Base-by-base conservation (phyloP, 2,888 invertebrate species). In the Lochmaea capreae region DNA sequence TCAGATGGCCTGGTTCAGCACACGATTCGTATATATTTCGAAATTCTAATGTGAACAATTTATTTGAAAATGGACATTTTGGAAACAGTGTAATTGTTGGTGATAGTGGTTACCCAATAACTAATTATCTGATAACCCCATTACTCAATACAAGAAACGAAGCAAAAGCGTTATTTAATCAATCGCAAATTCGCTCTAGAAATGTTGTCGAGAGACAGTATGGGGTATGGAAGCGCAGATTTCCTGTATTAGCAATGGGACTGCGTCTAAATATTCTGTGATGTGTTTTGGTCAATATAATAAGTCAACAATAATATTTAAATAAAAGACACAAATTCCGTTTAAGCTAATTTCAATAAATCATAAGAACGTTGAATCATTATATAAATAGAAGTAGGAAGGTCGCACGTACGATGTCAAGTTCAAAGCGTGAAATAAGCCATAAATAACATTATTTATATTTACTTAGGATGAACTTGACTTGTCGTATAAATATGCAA, bases 181-280 rank as follows among this genome's bases (percentile, higher is more conserved):
- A 43, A 46, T 43, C 63, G 9, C 33, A 33, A 11, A 63, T 63
- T 63, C 39, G 63, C 6, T 18, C 46, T n/a, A n/a, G 63, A 16
- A 33, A 39, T 43, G n/a, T 16, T 42, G 63, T 63, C 18, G 46
- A 63, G 18, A 63, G 63, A 18, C 63, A 42, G 46, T 43, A 43
- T 43, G 43, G 63, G n/a, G 63, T 63, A 18, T 63, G 63, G 42
- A 63, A 63, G 39, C 33, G 33, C 14, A 61, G 14, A 61, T 42
- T 61, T 6, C 61, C 3, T 43, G 43, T 8, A 11, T 11, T 43
- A 43, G 3, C 43, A 43, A 43, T 43, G 43, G 43, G 43, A 43
- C 43, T 43, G 43, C 43, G 3, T 43, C 43, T 43, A 11, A 43
- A 43, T 4, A n/a, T n/a, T n/a, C n/a, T n/a, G n/a, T n/a, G n/a